Evolutionary conservation across 2,113 vertebrate species (phyloP).

Genomic region (Oreochromis tanganicae): DNA sequence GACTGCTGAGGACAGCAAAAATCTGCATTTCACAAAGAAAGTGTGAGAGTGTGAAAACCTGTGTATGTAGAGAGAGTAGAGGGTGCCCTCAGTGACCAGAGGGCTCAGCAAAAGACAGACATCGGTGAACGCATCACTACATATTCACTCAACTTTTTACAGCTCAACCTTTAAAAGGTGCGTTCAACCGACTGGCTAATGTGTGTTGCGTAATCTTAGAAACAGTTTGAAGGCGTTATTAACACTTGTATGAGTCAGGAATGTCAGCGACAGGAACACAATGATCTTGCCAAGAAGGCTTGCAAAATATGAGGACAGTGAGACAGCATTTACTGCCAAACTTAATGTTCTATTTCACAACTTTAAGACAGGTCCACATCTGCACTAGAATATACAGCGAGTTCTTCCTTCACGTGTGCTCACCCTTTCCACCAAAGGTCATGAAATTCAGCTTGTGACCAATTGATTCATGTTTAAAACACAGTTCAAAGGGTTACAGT

Average conservation of each 20-base stretch:
- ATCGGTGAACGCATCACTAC: not conserved
- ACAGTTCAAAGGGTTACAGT: too few relatives aligned
- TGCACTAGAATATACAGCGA: not conserved
- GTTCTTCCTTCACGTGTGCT: not conserved
- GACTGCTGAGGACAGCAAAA: slow-evolving; percentile 56
- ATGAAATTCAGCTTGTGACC: not conserved
- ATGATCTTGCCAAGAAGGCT: not conserved
- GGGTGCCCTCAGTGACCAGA: not conserved
- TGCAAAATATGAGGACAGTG: not conserved
- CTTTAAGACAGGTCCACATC: not conserved
- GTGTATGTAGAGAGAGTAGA: not conserved
- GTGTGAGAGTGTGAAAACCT: not conserved
- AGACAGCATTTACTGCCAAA: not conserved
- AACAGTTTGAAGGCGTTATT: not conserved
- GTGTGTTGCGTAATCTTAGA: not conserved
- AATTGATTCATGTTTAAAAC: too few relatives aligned
- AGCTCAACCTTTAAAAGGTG: not conserved
- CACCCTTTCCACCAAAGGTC: not conserved
- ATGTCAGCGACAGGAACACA: not conserved
- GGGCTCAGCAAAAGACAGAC: not conserved
- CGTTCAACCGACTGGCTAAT: not conserved
- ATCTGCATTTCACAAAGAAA: slow-evolving; percentile 36
- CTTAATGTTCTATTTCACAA: not conserved
- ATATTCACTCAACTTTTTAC: not conserved
- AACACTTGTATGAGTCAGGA: not conserved